These are phyloP conservation scores for Myzus persicae DNA, from an alignment of 1,140 invertebrate genomes.

Conservation along the genomic window DNA sequence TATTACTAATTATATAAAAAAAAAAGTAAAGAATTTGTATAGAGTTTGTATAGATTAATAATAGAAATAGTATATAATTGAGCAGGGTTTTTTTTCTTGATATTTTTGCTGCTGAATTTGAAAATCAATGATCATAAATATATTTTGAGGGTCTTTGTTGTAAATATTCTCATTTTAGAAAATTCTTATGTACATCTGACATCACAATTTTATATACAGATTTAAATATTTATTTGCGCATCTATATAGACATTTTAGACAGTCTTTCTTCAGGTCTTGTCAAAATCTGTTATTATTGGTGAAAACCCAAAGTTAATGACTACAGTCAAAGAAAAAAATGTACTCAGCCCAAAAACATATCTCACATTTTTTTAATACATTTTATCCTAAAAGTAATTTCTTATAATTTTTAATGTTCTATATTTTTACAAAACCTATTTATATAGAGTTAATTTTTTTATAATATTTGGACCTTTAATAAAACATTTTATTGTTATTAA, in stretches of 20 bases:
- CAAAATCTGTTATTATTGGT: too few species aligned
- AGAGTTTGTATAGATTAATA: not conserved
- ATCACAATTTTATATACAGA: not conserved
- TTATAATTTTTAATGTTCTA: not conserved
- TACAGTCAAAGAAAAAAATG: too few species aligned
- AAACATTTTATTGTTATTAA: not conserved
- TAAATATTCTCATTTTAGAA: not conserved
- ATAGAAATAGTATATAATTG: not conserved
- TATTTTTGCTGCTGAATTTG: not conserved
- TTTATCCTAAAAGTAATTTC: not conserved
- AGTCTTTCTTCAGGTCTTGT: too few species aligned
- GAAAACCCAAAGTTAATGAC: too few species aligned
- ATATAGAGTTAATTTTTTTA: not conserved
- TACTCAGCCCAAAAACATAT: not conserved
- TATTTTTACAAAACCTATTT: not conserved
- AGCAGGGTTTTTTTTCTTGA: not conserved
- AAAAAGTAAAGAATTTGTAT: too few species aligned
- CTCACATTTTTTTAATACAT: too few species aligned
- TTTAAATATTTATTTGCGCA: not conserved
- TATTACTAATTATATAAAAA: not conserved
- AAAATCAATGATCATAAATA: not conserved
- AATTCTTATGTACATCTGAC: not conserved
- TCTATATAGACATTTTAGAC: too few species aligned
- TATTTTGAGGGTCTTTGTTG: not conserved
- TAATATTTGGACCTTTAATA: not conserved